These are phyloP conservation scores for Caloenas nicobarica DNA, from an alignment of 2,113 vertebrate species.

Conservation along the genomic window DNA sequence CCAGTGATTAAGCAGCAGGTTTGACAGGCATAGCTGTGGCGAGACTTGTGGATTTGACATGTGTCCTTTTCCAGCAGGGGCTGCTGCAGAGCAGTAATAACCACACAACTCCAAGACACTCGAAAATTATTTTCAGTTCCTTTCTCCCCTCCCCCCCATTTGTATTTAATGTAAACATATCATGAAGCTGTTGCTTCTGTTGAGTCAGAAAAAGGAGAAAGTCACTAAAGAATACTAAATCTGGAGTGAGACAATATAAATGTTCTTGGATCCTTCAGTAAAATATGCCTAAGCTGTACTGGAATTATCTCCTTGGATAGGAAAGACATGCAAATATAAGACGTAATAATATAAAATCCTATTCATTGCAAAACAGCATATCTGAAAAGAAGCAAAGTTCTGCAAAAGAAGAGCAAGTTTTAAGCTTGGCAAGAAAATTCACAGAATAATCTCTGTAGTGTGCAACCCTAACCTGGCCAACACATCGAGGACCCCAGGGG, in stretches of 20 bases:
- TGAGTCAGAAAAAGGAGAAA: constrained; percentile 14
- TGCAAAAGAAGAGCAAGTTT: background rate
- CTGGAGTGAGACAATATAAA: background rate
- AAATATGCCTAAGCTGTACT: background rate
- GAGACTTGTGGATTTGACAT: background rate
- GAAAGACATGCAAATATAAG: background rate
- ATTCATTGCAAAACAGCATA: background rate
- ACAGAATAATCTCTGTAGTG: background rate
- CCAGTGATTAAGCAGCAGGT: background rate
- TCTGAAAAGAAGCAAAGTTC: background rate
- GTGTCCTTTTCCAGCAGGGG: constrained; percentile 43
- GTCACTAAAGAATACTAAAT: background rate
- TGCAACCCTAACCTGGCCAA: background rate
- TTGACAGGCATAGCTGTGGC: background rate
- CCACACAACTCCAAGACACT: accelerated
- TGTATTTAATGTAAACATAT: background rate
- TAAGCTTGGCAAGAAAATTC: background rate
- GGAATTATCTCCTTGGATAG: background rate
- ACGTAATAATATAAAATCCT: background rate
- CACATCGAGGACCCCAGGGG: background rate
- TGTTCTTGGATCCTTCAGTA: background rate
- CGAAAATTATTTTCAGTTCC: background rate
- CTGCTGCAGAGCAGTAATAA: constrained; percentile 28
- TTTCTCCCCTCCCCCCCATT: accelerated
- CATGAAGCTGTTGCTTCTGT: background rate